These are phyloP conservation scores for Branchipolynoe longqiensis DNA, from an alignment of 2,888 invertebrate species.

Conservation along the genomic window DNA sequence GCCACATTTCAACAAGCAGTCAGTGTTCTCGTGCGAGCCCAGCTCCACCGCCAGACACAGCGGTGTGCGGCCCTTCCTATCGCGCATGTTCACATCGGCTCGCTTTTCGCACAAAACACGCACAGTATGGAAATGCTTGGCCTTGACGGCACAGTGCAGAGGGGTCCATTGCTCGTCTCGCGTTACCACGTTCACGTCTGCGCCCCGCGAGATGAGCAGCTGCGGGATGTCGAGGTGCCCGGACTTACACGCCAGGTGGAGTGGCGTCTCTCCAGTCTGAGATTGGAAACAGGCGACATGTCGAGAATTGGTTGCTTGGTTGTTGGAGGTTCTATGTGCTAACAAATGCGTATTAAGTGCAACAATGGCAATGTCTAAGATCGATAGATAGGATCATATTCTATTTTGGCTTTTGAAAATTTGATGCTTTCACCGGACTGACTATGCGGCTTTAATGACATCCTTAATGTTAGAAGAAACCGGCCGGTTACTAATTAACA, in stretches of 20 bases:
- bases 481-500: no score
- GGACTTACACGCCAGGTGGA: constrained; percentile 64
- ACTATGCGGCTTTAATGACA: no score
- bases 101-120: constrained; percentile 67
- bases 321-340: no score
- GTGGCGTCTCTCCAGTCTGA: constrained; percentile 63
- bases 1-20: constrained; percentile 67
- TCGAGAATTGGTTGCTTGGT: no score
- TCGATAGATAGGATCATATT: no score
- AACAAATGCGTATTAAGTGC: no score
- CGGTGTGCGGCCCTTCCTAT: constrained; percentile 68
- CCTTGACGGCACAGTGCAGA: constrained; percentile 70
- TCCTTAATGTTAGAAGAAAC: no score
- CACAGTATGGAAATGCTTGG: constrained; percentile 50
- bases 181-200: constrained; percentile 66
- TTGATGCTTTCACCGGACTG: no score
- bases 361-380: no score
- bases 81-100: constrained; percentile 67
- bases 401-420: no score
- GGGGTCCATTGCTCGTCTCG: constrained; percentile 69
- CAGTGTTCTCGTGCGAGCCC: constrained; percentile 66
- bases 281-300: no score
- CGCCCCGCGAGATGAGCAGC: constrained; percentile 64
- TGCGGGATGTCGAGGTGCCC: constrained; percentile 60
- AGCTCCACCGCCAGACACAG: constrained; percentile 70